Conservation (phyloP, 2,797 vertebrate genomes). For the Vespertilio murinus region DNA sequence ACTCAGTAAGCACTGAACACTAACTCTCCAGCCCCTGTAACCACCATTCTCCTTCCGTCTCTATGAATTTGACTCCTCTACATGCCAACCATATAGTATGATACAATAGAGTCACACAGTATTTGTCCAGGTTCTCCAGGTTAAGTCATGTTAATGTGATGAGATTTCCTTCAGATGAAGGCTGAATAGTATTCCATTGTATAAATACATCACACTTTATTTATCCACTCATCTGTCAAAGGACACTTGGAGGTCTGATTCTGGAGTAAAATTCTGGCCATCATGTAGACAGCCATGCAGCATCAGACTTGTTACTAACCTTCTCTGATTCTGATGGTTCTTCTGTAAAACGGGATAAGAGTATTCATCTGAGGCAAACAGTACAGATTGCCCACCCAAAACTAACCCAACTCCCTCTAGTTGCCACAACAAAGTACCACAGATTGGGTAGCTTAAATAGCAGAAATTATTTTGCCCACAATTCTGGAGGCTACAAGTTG, state of each 20-base stretch:
- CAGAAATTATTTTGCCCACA: background rate
- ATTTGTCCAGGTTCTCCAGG: background rate
- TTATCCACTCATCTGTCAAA: background rate
- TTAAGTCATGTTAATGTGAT: background rate
- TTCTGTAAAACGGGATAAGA: background rate
- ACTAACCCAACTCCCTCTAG: background rate
- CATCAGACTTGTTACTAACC: background rate
- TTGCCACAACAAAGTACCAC: background rate
- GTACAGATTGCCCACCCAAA: background rate
- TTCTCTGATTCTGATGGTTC: background rate
- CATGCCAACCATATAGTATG: background rate
- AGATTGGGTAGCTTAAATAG: background rate
- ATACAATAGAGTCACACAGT: background rate
- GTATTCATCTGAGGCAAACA: background rate
- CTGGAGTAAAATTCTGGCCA: background rate
- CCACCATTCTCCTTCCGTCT: background rate
- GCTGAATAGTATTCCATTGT: background rate
- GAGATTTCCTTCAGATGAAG: background rate
- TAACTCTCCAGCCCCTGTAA: background rate
- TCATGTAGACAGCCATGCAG: background rate
- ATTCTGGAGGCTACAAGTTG: background rate
- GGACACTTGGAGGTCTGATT: background rate
- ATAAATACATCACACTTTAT: background rate
- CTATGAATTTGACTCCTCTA: background rate
- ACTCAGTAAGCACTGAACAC: background rate